Conservation (phyloP, 2,888 invertebrate species). For the Ophion obscuratus region DNA sequence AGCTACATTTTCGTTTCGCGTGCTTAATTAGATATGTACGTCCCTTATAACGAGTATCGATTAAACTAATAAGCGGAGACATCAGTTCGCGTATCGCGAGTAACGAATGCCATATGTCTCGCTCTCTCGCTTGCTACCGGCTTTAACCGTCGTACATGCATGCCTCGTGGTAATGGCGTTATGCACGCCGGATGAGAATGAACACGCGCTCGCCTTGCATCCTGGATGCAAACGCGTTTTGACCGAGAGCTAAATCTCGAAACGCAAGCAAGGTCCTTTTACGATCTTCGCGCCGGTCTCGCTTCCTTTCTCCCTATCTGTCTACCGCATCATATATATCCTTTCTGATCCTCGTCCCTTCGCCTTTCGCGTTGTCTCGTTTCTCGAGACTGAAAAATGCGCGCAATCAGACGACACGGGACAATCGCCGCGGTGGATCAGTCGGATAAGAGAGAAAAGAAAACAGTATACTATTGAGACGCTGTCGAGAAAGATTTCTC, state of each 20-base stretch:
- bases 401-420: slow-evolving; percentile 70
- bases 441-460: slow-evolving; percentile 64
- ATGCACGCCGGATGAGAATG: slow-evolving; percentile 45
- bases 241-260: slow-evolving; percentile 48
- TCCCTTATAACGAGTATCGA: slow-evolving; percentile 79
- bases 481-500: slow-evolving; percentile 62
- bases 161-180: slow-evolving; percentile 49
- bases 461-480: slow-evolving; percentile 69
- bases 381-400: slow-evolving; percentile 65
- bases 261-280: slow-evolving; percentile 42
- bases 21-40: slow-evolving; percentile 79
- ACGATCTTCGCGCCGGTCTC: slow-evolving; percentile 41
- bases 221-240: slow-evolving; percentile 62
- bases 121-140: slow-evolving; percentile 72
- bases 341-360: slow-evolving; percentile 45
- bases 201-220: slow-evolving; percentile 58
- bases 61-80: slow-evolving; percentile 81
- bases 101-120: slow-evolving; percentile 80
- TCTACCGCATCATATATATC: slow-evolving; percentile 44
- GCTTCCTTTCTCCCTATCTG: slow-evolving; percentile 18
- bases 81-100: slow-evolving; percentile 78
- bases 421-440: slow-evolving; percentile 64
- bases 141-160: slow-evolving; percentile 66
- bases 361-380: slow-evolving; percentile 46
- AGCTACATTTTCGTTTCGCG: slow-evolving; percentile 74